Conservation (phyloP, 2,888 invertebrate genomes). For the Ypsolopha scabrella region DNA sequence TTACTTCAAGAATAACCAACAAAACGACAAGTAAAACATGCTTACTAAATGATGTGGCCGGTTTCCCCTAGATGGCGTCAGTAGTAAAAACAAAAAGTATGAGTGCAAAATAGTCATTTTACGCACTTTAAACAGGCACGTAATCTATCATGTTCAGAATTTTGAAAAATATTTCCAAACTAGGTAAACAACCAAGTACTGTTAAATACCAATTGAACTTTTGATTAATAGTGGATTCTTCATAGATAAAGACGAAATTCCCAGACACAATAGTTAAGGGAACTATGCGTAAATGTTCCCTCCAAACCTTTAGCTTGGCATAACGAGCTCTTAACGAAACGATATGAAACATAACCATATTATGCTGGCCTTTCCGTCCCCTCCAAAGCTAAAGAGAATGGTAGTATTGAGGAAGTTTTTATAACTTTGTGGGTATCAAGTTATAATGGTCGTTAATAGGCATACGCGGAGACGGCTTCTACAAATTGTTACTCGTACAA, state of each 20-base stretch:
- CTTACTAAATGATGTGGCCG: too few species aligned
- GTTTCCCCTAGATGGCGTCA: too few species aligned
- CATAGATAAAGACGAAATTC: not conserved
- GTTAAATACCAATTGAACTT: constrained; percentile 9
- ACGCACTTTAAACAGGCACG: too few species aligned
- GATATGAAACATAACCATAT: constrained; percentile 23
- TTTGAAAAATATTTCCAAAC: too few species aligned
- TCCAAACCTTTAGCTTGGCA: constrained; percentile 46
- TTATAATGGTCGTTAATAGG: constrained; percentile 25
- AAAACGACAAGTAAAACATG: too few species aligned
- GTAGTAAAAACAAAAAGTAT: too few species aligned
- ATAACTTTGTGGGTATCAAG: constrained; percentile 15
- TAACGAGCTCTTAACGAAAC: constrained; percentile 39
- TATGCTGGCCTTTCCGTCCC: not conserved
- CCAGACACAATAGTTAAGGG: constrained; percentile 19
- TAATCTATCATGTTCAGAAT: too few species aligned
- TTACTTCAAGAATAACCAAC: too few species aligned
- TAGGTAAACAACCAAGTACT: too few species aligned
- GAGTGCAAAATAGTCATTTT: too few species aligned
- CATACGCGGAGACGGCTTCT: constrained; percentile 28
- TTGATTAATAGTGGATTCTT: constrained; percentile 14
- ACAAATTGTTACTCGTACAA: constrained; percentile 36
- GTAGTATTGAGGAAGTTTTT: not conserved
- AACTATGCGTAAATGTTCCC: constrained; percentile 37
- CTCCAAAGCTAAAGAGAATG: not conserved